phyloP scores from a whole-genome alignment of 2,113 vertebrate species.

The Alexandromys fortis region DNA sequence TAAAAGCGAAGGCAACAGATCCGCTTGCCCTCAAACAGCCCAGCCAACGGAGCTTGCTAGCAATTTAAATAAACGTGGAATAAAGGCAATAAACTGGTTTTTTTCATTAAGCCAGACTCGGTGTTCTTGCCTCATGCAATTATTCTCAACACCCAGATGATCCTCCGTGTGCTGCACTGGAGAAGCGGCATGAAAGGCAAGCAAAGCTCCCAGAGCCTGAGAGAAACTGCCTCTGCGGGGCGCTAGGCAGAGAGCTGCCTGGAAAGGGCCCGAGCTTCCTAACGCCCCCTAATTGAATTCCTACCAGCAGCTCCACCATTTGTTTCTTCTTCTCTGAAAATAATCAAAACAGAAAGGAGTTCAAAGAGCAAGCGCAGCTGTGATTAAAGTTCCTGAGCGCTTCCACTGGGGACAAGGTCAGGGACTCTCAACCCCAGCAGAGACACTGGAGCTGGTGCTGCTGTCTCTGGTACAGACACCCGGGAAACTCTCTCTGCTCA shows the following conservation, averaged over 20 bases:
- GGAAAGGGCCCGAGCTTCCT: background rate
- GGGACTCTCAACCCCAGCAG: slow-evolving; percentile 70
- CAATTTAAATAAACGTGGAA: slow-evolving; percentile 22
- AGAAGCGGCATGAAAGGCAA: background rate
- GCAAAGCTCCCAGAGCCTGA: background rate
- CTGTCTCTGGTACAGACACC: background rate
- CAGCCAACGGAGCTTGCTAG: slow-evolving; percentile 11
- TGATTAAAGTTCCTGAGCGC: slow-evolving; percentile 83
- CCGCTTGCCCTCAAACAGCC: background rate
- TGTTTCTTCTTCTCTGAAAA: slow-evolving; percentile 71
- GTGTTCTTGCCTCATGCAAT: slow-evolving; percentile 13
- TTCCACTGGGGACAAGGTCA: slow-evolving; percentile 81
- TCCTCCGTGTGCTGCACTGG: background rate
- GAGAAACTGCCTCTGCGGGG: background rate
- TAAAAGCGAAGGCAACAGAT: background rate
- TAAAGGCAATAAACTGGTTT: slow-evolving; percentile 21
- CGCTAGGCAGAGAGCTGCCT: background rate
- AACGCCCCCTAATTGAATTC: slow-evolving; percentile 67
- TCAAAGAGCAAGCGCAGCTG: slow-evolving; percentile 78
- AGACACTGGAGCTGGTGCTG: slow-evolving; percentile 45
- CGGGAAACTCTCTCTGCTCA: slow-evolving; percentile 17
- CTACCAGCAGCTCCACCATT: slow-evolving; percentile 71
- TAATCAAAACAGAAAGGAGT: slow-evolving; percentile 80
- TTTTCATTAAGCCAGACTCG: slow-evolving; percentile 58
- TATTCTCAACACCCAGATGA: slow-evolving; percentile 7